These are phyloP conservation scores for Pararge aegeria DNA, from an alignment of 1,140 invertebrate species.

Conservation along the genomic window DNA sequence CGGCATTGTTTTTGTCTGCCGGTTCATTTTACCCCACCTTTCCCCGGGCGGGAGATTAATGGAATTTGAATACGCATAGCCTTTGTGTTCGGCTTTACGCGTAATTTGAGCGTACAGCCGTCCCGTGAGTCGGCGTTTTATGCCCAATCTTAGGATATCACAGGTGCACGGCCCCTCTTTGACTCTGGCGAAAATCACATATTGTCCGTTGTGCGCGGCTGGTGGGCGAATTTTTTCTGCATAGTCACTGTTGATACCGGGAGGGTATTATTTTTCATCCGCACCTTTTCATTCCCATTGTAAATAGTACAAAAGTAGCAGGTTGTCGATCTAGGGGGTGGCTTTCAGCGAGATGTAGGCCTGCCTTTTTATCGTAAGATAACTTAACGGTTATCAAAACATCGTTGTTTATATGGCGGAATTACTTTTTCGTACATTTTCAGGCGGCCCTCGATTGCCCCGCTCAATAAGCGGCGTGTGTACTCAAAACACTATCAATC, in stretches of 20 bases:
- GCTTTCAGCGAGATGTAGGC: constrained; percentile 9
- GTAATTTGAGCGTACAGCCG: constrained; percentile 74
- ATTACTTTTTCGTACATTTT: constrained; percentile 34
- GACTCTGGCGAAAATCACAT: constrained; percentile 57
- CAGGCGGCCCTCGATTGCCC: constrained; percentile 45
- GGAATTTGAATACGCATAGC: constrained; percentile 79
- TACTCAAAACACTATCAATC: constrained; percentile 75
- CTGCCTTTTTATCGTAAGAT: constrained; percentile 1
- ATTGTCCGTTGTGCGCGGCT: constrained; percentile 35
- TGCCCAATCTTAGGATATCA: constrained; percentile 58
- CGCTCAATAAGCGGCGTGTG: constrained; percentile 66
- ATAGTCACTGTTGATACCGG: constrained; percentile 52
- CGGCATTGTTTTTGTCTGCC: constrained; percentile 78
- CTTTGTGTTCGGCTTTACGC: constrained; percentile 78
- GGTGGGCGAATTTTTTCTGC: constrained; percentile 36
- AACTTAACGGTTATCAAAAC: constrained; percentile 23
- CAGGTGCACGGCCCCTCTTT: constrained; percentile 58
- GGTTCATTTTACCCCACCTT: constrained; percentile 76
- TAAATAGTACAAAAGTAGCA: constrained; percentile 7
- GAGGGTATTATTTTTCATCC: constrained; percentile 49
- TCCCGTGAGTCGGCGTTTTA: constrained; percentile 70
- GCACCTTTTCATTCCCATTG: constrained; percentile 38
- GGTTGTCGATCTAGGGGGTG: constrained; percentile 2
- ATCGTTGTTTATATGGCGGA: constrained; percentile 27
- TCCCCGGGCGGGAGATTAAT: constrained; percentile 73